phyloP scores from a whole-genome alignment of 2,888 invertebrate species.

The Deilephila elpenor region DNA sequence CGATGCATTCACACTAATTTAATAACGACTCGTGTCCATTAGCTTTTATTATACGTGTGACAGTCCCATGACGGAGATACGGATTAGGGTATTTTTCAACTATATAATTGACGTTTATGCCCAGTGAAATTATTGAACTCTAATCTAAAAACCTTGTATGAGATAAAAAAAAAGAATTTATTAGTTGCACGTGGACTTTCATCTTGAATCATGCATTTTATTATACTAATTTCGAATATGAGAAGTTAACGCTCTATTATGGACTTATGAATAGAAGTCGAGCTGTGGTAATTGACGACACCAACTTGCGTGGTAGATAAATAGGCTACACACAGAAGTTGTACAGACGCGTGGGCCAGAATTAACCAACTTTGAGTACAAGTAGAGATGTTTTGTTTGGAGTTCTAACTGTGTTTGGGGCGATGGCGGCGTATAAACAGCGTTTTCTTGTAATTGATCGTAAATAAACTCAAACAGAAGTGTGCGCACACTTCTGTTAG shows the following conservation, averaged over 20 bases:
- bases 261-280: background rate
- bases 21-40: constrained; percentile 45
- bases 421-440: constrained; percentile 25
- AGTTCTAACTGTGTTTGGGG: constrained; percentile 20
- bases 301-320: background rate
- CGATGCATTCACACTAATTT: constrained; percentile 41
- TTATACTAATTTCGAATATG: background rate
- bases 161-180: constrained; percentile 20
- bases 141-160: constrained; percentile 21
- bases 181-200: constrained; percentile 1
- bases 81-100: background rate
- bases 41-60: constrained; percentile 47
- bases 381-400: constrained; percentile 23
- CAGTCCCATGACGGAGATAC: constrained; percentile 36
- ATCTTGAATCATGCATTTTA: background rate
- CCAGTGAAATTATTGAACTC: constrained; percentile 2
- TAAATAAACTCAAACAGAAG: constrained; percentile 27
- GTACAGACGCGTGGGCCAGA: constrained; percentile 22
- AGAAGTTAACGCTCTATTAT: background rate
- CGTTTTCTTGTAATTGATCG: constrained; percentile 21
- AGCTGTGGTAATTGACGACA: background rate
- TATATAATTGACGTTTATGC: constrained; percentile 13
- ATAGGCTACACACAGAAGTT: background rate
- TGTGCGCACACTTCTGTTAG: constrained; percentile 31
- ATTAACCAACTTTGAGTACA: constrained; percentile 24